Conservation (phyloP, 2,888 invertebrate genomes). For the Sylvicola fuscatus region DNA sequence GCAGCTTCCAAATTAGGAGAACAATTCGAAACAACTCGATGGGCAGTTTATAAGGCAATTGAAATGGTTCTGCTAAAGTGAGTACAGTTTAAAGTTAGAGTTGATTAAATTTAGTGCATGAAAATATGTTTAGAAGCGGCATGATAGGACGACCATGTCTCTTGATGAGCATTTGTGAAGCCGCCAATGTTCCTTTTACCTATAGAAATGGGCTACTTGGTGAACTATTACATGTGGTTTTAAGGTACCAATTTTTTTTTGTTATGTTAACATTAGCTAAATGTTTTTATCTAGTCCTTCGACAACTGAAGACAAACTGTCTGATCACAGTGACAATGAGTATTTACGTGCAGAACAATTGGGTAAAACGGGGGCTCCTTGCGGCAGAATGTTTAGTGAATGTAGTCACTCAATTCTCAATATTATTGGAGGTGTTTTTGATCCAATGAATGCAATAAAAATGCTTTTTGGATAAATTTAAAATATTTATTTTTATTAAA, state of each 20-base stretch:
- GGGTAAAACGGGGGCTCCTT: neutral
- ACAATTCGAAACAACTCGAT: neutral
- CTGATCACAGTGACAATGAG: neutral
- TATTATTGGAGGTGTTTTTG: constrained; percentile 1
- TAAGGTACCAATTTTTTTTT: neutral
- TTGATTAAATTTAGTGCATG: neutral
- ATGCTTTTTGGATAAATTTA: too few species aligned
- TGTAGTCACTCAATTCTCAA: constrained; percentile 1
- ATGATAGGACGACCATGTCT: constrained; percentile 1
- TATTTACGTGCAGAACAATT: constrained; percentile 3
- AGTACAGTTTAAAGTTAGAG: neutral
- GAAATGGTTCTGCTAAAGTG: neutral
- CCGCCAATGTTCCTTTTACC: constrained; percentile 1
- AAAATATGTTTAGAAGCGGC: constrained; percentile 1
- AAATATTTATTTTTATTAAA: too few species aligned
- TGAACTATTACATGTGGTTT: constrained; percentile 2
- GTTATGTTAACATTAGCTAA: neutral
- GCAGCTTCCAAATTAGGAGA: neutral
- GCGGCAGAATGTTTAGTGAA: constrained; percentile 1
- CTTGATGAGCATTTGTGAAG: constrained; percentile 3
- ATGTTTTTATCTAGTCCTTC: neutral
- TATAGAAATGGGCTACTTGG: constrained; percentile 1
- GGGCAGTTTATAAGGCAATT: neutral
- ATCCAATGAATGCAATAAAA: neutral
- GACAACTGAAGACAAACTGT: neutral